phyloP scores from a whole-genome alignment of 2,113 vertebrate species.

The Pelobates fuscus region DNA sequence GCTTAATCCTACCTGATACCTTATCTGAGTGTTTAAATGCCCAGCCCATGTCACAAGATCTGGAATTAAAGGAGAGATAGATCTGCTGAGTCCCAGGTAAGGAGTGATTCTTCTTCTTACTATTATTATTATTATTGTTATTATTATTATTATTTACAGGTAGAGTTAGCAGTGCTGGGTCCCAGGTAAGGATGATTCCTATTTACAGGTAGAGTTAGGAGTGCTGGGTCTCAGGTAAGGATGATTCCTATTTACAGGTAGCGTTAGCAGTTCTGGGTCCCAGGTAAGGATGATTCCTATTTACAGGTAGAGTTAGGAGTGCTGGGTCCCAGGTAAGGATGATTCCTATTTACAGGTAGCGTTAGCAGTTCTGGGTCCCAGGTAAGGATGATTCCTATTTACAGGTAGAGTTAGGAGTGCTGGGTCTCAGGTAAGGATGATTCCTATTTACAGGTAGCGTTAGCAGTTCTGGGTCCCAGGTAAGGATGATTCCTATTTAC shows the following conservation, averaged over 20 bases:
- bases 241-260: too few species aligned
- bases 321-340: slow-evolving; percentile 10
- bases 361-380: background rate
- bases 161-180: background rate
- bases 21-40: slow-evolving; percentile 27
- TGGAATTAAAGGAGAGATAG: background rate
- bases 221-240: slow-evolving; percentile 11
- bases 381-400: too few species aligned
- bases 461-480: background rate
- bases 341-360: too few species aligned
- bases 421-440: slow-evolving; percentile 10
- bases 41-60: background rate
- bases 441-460: too few species aligned
- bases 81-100: slow-evolving; percentile 6
- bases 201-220: background rate
- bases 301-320: background rate
- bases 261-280: too few species aligned
- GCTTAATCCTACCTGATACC: slow-evolving; percentile 39
- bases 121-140: too few species aligned
- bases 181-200: slow-evolving; percentile 26
- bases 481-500: too few species aligned
- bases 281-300: slow-evolving; percentile 30
- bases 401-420: background rate
- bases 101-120: too few species aligned
- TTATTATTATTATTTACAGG: too few species aligned